phyloP scores from a whole-genome alignment of 2,888 invertebrate genomes.

The Portevinia maculata region DNA sequence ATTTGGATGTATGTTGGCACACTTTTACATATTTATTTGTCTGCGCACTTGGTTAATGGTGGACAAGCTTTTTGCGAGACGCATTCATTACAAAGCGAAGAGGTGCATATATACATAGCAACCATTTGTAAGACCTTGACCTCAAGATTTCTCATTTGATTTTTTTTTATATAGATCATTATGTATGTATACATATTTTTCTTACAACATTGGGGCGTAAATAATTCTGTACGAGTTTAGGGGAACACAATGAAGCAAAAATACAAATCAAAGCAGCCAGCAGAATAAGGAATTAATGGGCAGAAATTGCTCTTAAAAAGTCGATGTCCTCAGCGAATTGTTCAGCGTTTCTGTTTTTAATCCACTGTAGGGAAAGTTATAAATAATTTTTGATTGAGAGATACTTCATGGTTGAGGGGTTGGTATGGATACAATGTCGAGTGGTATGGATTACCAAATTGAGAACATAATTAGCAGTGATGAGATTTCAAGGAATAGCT shows the following conservation, averaged over 20 bases:
- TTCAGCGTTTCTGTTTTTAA: conserved; percentile 16
- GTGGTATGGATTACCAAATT: conserved; percentile 24
- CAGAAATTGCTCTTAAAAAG: conserved; percentile 48
- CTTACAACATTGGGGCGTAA: conserved; percentile 28
- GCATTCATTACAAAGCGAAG: conserved; percentile 29
- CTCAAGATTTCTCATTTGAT: conserved; percentile 43
- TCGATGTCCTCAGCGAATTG: conserved; percentile 45
- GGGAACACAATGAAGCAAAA: background rate
- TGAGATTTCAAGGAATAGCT: background rate
- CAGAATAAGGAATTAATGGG: conserved; percentile 17
- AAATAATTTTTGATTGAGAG: conserved; percentile 32
- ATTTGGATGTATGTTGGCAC: background rate
- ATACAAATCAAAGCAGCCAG: conserved; percentile 14
- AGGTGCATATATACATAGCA: conserved; percentile 4
- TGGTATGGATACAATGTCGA: conserved; percentile 23
- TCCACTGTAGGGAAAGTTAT: conserved; percentile 8
- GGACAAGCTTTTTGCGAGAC: conserved; percentile 33
- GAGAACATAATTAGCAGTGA: conserved; percentile 13
- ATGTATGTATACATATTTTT: conserved; percentile 23
- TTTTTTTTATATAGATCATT: conserved; percentile 2
- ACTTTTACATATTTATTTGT: conserved; percentile 31
- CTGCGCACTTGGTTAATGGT: conserved; percentile 31
- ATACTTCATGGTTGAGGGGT: conserved; percentile 11
- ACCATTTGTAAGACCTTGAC: conserved; percentile 55
- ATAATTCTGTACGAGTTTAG: background rate